phyloP scores from a whole-genome alignment of 2,797 vertebrate species.

The Macrochelys suwanniensis region DNA sequence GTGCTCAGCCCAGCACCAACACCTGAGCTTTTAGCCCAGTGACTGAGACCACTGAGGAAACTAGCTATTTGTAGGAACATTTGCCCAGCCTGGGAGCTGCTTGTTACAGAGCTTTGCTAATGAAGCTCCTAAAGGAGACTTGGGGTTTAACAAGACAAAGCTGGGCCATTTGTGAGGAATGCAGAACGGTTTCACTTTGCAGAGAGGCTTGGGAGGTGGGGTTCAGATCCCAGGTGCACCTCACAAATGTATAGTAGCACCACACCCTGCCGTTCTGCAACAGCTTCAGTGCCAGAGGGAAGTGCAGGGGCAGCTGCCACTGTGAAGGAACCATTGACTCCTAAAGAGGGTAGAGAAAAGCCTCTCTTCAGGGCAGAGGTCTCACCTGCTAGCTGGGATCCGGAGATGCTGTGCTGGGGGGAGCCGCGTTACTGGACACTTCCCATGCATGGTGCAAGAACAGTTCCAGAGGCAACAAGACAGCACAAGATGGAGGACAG shows the following conservation, averaged over 20 bases:
- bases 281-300: too few relatives aligned
- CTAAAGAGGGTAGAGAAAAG: not conserved
- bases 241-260: rapidly evolving
- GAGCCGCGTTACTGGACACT: not conserved
- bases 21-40: not conserved
- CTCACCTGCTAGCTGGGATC: not conserved
- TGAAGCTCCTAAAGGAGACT: not conserved
- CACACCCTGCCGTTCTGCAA: not conserved
- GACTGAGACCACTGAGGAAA: not conserved
- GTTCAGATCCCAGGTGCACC: not conserved
- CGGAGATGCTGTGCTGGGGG: not conserved
- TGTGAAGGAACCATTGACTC: not conserved
- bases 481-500: too few relatives aligned
- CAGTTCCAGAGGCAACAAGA: not conserved
- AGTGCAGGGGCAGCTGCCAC: not conserved
- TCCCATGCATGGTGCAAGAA: not conserved
- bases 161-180: too few relatives aligned
- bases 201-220: too few relatives aligned
- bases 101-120: not conserved
- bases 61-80: not conserved
- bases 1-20: not conserved
- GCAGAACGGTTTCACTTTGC: too few relatives aligned
- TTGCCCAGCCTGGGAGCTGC: not conserved
- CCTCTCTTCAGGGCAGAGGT: not conserved
- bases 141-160: not conserved